Base-by-base conservation (phyloP, 2,888 invertebrate genomes). In the Cheilosia scutellata region DNA sequence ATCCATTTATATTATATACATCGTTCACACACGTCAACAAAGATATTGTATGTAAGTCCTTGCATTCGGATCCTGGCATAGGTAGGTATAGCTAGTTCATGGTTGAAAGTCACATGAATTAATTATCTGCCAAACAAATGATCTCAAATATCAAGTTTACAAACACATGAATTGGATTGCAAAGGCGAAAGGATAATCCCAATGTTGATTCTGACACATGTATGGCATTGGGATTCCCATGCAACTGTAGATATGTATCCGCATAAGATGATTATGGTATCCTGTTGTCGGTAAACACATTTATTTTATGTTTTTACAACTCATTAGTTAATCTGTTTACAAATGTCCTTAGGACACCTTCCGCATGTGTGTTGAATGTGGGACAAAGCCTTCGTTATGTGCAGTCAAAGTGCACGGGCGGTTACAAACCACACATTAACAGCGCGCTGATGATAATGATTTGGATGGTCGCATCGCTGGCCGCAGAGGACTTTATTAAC, bases 81-180 rank as follows among this genome's bases (percentile, higher is more conserved):
- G 49, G 55, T 31, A 49, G 57, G 29, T 58, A 20, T 20, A 11
- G 16, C 9, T 37, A 6, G 40, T 27, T 47, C 47, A 37, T 57
- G 40, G 42, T 62, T 72, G 11, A 31, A 53, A 76, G 72, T 66
- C 82, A 72, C 66, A 86, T 68, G 82, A 87, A 74, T 87, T 87
- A 87, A 87, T 82, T 77, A 82, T 77, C 68, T 53, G 29, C 44
- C 44, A 60, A 40, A 79, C 70, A 70, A 86, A 68, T 63, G 82
- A 72, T 72, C 51, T 58, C 42, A 55, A 72, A 72, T 55, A 78
- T 65, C 40, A 75, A 82, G 77, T 87, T 82, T 82, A 72, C 77
- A 87, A 87, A 87, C 82, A 87, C 31, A 72, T 57, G 86, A 82
- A 87, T 87, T 87, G 86, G 86, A 87, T 87, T 87, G 20, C 49